Base-by-base conservation (phyloP, 92 coral and sea anemone species). In the Muricea muricata region DNA sequence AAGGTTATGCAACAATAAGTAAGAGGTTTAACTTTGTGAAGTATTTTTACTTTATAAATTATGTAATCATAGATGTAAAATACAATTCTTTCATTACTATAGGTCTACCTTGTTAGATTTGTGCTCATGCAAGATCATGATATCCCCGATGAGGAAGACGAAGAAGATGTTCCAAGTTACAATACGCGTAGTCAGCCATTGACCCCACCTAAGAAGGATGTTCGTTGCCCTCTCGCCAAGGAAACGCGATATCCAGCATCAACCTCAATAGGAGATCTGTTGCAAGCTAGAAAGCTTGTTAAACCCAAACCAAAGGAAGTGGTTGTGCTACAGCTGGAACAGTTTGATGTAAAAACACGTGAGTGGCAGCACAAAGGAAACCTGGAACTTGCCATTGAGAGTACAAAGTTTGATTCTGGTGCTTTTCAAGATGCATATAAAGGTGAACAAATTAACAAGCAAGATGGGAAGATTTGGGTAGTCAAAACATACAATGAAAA, bases 361-460 rank as follows among this genome's bases (percentile, higher is more conserved):
- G 76, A 68, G 65, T 83, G 90, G 93, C 50, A 40, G 79, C 71
- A 65, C 60, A 76, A 32, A 90, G 68, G 40, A 78, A 90, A 58
- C 34, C 78, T 31, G 71, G 79, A 41, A 82, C 73, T 92, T 60
- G 18, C 34, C 58, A 82, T 92, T 54, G 90, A 92, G 47, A 76
- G 73, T 20, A 85, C 85, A 45, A 88, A 82, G 78, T 93, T 91
- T 84, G 78, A 92, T 41, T 88, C 89, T 66, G 97, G 97, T 61
- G 97, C 88, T 40, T 93, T 88, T 79, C 33, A 94, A 60, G 93
- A 93, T 93, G 92, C 97, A 11, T 93, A 37, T 80, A 86, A 90
- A 78, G 91, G 86, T 42, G 68, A 46, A 29, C 40, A 68, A 34
- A 84, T 47, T 57, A 34, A n/a, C n/a, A n/a, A n/a, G n/a, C n/a